Evolutionary conservation across 2,113 vertebrate genomes (phyloP).

Genomic region (Solenodon paradoxus): DNA sequence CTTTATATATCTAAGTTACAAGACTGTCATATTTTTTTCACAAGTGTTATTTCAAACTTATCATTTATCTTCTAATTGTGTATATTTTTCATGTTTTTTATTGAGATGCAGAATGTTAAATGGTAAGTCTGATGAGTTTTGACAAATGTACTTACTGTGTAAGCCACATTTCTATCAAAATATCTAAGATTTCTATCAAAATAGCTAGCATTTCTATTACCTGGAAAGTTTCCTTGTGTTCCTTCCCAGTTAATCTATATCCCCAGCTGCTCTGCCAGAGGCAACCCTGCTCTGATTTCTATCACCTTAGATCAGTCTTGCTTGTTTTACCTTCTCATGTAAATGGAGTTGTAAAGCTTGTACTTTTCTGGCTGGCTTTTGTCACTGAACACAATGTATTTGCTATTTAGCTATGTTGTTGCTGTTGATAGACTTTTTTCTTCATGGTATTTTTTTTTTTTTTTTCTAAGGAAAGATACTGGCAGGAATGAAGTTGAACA

Average conservation of each 20-base stretch:
- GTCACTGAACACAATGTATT: background rate
- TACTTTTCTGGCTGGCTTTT: background rate
- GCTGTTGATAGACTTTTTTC: background rate
- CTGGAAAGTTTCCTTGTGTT: background rate
- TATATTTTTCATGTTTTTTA: conserved; percentile 1
- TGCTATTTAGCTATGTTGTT: background rate
- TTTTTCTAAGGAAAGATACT: too few relatives aligned
- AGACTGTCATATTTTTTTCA: conserved; percentile 6
- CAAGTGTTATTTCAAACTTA: background rate
- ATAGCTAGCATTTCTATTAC: background rate
- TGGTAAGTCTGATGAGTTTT: background rate
- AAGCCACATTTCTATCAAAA: conserved; percentile 3
- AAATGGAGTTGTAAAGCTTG: background rate
- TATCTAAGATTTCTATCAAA: background rate
- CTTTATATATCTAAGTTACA: background rate
- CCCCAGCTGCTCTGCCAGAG: background rate
- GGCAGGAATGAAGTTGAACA: too few relatives aligned
- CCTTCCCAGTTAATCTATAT: background rate
- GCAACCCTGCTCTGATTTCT: background rate
- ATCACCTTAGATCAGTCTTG: background rate
- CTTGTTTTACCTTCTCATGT: background rate
- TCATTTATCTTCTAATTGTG: background rate
- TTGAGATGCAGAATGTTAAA: background rate
- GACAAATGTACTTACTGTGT: background rate
- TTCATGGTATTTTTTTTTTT: background rate